Base-by-base conservation (phyloP, 2,888 invertebrate species). In the Caenorhabditis virilis region DNA sequence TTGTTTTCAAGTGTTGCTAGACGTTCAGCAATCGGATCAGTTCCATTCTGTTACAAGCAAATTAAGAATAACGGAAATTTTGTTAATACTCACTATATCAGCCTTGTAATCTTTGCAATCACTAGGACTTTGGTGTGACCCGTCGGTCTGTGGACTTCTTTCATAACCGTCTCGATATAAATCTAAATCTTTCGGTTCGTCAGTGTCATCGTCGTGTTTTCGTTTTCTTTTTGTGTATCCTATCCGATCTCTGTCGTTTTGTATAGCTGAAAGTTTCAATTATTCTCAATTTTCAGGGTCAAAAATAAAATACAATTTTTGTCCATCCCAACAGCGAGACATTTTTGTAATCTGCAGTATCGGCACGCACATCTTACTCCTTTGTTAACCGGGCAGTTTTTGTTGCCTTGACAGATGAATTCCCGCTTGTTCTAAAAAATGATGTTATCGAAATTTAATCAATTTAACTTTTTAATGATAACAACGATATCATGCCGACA, bases 141-240 rank as follows among this genome's bases (percentile, higher is more conserved):
- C n/a, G n/a, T n/a, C 48, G 5, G 50, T 22, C 4, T 27, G 55
- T 2, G 65, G 65, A 25, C 65, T 65, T 11, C 16, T 47, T 6
- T 35, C 47, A 22, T 46, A 45, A 6, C 54, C 62, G 26, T 53
- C 53, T 27, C 30, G 46, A 41, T 39, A n/a, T 11, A 27, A 25
- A 33, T 62, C 62, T 6, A 42, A 27, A 22, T 47, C 43, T 33
- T 18, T 35, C 9, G 2, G 7, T 4, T 25, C 43, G 18, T 22
- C 23, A 25, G 59, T 61, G 36, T 49, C 23, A 11, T 78, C 76
- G 7, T 72, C 70, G 20, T 61, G 54, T 48, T 72, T 76, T 22
- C 79, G 43, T 18, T 76, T 82, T 30, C 82, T 36, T 48, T 82
- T 80, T 23, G 82, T 82, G 58, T 82, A 82, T 11, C 82, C 82